Evolutionary conservation across 2,797 vertebrate species (phyloP).

Genomic region (Chlorospingus flavigularis): DNA sequence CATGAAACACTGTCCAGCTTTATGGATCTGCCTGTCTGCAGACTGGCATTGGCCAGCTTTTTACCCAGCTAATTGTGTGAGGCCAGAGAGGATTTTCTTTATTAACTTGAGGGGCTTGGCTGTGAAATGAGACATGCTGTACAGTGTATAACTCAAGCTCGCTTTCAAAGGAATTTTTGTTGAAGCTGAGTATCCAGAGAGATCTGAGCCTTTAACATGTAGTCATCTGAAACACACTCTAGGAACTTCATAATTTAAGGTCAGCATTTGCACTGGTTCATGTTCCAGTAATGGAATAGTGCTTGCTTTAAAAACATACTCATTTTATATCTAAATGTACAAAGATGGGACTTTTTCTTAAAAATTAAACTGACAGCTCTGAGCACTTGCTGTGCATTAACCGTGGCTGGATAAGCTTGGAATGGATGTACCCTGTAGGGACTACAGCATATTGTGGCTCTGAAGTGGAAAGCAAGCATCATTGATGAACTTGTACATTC

Average conservation of each 20-base stretch:
- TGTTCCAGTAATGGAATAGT: background rate
- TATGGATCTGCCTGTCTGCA: background rate
- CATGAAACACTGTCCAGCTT: background rate
- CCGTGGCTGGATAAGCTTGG: background rate
- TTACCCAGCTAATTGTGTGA: slow-evolving; percentile 36
- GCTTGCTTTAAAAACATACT: slow-evolving; percentile 20
- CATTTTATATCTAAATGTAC: background rate
- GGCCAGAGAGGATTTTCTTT: slow-evolving; percentile 56
- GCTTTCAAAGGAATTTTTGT: slow-evolving; percentile 58
- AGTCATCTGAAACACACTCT: background rate
- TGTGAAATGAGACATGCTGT: slow-evolving; percentile 60
- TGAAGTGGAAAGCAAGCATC: background rate
- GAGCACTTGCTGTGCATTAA: background rate
- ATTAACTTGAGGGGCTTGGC: slow-evolving; percentile 67
- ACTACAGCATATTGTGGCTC: background rate
- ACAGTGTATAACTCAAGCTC: slow-evolving; percentile 40
- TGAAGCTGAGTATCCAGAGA: slow-evolving; percentile 34
- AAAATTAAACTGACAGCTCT: background rate
- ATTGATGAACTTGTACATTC: background rate
- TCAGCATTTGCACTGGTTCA: background rate
- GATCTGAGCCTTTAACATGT: background rate
- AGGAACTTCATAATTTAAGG: slow-evolving; percentile 25
- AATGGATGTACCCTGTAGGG: background rate
- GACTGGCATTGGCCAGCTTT: background rate
- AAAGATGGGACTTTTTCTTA: background rate